Conservation (phyloP, 2,797 vertebrate genomes). For the Ptychadena robeensis region DNA sequence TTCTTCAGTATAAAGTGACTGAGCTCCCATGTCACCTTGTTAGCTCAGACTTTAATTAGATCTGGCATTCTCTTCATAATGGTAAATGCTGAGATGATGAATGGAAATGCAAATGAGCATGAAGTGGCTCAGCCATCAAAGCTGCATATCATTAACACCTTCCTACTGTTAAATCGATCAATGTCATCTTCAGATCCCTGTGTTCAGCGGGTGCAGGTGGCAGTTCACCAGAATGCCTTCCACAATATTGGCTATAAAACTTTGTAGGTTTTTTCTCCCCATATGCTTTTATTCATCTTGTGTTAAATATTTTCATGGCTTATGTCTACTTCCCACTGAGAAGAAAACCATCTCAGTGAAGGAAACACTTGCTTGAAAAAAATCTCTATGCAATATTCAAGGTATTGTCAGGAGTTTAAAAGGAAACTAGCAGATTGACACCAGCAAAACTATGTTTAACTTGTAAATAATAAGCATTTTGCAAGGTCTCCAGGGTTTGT, state of each 20-base stretch:
- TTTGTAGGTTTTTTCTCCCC: constrained; percentile 74
- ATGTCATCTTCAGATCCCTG: constrained; percentile 85
- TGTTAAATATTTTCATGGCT: constrained; percentile 80
- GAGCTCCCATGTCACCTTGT: constrained; percentile 83
- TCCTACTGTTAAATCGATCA: constrained; percentile 95
- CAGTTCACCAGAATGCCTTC: constrained; percentile 75
- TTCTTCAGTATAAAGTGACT: constrained; percentile 73
- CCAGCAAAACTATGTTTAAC: constrained; percentile 35
- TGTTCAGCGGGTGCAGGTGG: constrained; percentile 78
- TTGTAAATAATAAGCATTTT: constrained; percentile 29
- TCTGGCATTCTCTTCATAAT: constrained; percentile 93
- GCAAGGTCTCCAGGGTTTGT: background rate
- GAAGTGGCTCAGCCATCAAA: constrained; percentile 90
- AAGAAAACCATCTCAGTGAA: constrained; percentile 78
- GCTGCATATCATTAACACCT: constrained; percentile 94
- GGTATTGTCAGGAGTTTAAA: constrained; percentile 53
- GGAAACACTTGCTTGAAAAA: constrained; percentile 75
- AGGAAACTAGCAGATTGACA: constrained; percentile 13
- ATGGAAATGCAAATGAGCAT: constrained; percentile 96
- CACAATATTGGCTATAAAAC: constrained; percentile 70
- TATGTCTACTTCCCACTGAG: constrained; percentile 82
- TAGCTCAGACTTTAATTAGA: constrained; percentile 97
- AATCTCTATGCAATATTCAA: constrained; percentile 65
- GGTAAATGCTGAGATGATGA: constrained; percentile 96
- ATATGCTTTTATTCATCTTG: constrained; percentile 77